Evolutionary conservation across 92 coral and sea anemone genomes (phyloP), one percentile per base, ranked within the genome.

Genomic region (Pocillopora grandis): DNA sequence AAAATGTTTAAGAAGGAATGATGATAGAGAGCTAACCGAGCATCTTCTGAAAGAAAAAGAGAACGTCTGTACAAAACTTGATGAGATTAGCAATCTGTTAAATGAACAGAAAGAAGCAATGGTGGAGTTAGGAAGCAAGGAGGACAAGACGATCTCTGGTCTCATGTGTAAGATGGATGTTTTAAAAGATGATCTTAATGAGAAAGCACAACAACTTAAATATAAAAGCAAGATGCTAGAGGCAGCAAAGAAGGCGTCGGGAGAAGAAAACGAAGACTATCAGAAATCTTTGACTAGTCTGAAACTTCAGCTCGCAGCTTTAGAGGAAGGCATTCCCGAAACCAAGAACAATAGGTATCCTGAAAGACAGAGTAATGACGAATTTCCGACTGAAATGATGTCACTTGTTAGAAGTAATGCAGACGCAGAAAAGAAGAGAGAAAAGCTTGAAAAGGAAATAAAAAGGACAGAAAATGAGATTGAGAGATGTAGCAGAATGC

Each of bases 81-180:
- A 94, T 10, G 92, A 87, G 85, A 83, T 91, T 27, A 89, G 92
- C 69, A 70, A 71, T 67, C 80, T 79, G 2, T 56, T 94, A n/a
- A 75, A 80, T 17, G 91, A 87, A 2, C 78, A 87, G 52, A 62
- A 71, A 36, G 87, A 20, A 15, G 68, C 14, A 36, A 27, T 75
- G 27, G 31, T 11, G 58, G 72, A 66, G 13, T 20, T 61, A 20
- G 52, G 68, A 17, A 67, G 58, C 1, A 77, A 87, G 8, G 76
- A 76, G n/a, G 64, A 57, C 48, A 78, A 81, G 12, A 72, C 77
- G 23, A 2, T 87, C 14, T 82, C 76, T 56, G 77, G 83, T 12
- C 78, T 94, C 80, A 86, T 89, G 86, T 75, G 77, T 35, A 92
- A 89, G 66, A 86, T 77, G 72, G 89, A 81, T 66, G 94, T 80